These are phyloP conservation scores for Steinernema khuongi DNA, from an alignment of 1,140 invertebrate genomes.

Conservation along the genomic window DNA sequence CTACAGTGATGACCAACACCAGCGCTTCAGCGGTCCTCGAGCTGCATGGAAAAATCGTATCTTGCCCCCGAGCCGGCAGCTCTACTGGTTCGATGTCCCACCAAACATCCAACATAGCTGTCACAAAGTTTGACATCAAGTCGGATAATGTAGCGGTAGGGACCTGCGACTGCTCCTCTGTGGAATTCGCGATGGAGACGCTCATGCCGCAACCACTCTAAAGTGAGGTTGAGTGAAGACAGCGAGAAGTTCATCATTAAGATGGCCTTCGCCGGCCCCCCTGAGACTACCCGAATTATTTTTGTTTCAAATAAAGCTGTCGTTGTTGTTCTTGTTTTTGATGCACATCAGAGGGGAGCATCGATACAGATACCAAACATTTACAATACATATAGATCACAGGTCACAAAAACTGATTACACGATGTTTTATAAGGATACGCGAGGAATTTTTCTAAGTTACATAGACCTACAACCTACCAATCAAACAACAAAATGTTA, in stretches of 20 bases:
- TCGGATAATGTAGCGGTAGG: neutral
- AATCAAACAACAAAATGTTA: neutral
- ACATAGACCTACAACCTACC: neutral
- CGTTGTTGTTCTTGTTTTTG: too few relatives aligned
- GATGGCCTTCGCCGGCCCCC: neutral
- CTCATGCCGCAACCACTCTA: neutral
- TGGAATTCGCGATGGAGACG: neutral
- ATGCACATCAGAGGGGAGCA: too few relatives aligned
- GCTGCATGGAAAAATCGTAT: neutral
- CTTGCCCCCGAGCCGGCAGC: neutral
- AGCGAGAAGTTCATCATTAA: neutral
- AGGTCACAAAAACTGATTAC: too few relatives aligned
- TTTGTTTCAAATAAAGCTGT: too few relatives aligned
- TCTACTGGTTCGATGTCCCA: neutral
- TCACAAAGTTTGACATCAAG: neutral
- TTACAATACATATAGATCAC: too few relatives aligned
- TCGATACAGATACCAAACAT: too few relatives aligned
- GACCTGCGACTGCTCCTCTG: neutral
- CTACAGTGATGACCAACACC: neutral
- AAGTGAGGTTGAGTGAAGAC: neutral
- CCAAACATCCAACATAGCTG: neutral
- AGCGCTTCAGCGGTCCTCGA: neutral
- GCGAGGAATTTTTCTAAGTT: neutral
- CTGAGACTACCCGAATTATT: neutral
- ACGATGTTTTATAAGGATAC: too few relatives aligned